A percentile compares a stretch with the other conserved stretches of the same genome.
These are phyloP conservation scores for Maniola hyperantus DNA, from an alignment of 2,888 invertebrate genomes.

Conservation along the genomic window DNA sequence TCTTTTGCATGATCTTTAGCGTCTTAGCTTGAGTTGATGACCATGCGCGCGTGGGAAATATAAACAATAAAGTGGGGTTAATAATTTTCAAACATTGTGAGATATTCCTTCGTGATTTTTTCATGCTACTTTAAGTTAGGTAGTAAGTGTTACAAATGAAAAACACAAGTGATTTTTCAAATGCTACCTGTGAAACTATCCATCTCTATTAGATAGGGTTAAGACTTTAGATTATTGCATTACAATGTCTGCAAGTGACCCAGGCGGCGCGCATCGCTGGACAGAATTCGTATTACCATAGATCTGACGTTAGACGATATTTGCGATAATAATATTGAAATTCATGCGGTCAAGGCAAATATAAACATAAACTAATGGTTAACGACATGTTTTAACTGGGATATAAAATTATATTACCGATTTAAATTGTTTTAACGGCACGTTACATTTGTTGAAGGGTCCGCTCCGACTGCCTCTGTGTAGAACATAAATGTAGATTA, in stretches of 20 bases:
- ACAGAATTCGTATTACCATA: conserved; percentile 29
- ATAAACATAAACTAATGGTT: conserved; percentile 44
- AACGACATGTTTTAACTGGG: conserved; percentile 8
- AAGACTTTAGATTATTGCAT: conserved; percentile 16
- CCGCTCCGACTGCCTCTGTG: background rate
- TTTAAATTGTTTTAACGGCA: conserved; percentile 9
- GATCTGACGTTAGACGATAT: conserved; percentile 31
- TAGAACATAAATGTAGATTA: background rate
- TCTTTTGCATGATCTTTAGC: too few species aligned
- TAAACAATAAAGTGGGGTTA: too few species aligned
- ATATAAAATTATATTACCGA: conserved; percentile 18
- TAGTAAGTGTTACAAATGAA: too few species aligned
- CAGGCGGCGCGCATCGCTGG: conserved; percentile 21
- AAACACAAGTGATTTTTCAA: too few species aligned
- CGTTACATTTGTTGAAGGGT: background rate
- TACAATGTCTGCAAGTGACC: conserved; percentile 27
- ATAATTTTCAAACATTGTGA: too few species aligned
- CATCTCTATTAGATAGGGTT: background rate
- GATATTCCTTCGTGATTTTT: too few species aligned
- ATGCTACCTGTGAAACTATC: background rate
- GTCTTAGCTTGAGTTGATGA: too few species aligned
- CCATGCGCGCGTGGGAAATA: too few species aligned
- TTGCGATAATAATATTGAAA: conserved; percentile 35
- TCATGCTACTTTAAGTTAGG: too few species aligned
- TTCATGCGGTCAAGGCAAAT: conserved; percentile 43